These are phyloP conservation scores for Epizoanthus fatuus DNA, from an alignment of 92 coral and sea anemone species.

Conservation along the genomic window DNA sequence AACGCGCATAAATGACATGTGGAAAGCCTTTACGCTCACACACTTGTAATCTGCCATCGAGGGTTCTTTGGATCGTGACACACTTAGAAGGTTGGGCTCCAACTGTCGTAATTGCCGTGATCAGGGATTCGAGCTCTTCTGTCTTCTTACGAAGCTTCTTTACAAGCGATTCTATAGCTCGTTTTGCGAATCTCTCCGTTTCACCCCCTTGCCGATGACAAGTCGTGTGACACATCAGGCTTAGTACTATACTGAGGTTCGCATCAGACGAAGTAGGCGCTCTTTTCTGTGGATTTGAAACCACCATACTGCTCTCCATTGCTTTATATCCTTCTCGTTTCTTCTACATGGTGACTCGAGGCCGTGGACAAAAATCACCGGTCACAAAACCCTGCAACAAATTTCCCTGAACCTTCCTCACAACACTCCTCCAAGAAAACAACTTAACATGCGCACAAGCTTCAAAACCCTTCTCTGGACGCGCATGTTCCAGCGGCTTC, in stretches of 20 bases:
- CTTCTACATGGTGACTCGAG: slow-evolving; percentile 53
- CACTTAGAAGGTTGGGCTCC: slow-evolving; percentile 98
- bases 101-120: slow-evolving; percentile 91
- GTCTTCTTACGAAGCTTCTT: slow-evolving; percentile 98
- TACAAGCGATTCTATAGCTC: slow-evolving; percentile 98
- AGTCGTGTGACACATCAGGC: slow-evolving; percentile 98
- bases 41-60: slow-evolving; percentile 99
- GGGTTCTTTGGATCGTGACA: slow-evolving; percentile 97
- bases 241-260: slow-evolving; percentile 96
- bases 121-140: slow-evolving; percentile 96
- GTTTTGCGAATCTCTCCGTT: slow-evolving; percentile 99
- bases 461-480: slow-evolving; percentile 63
- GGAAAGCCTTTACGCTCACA: slow-evolving; percentile 99
- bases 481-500: slow-evolving; percentile 87
- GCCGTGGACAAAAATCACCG: slow-evolving; percentile 53
- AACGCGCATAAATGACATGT: slow-evolving; percentile 99
- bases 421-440: slow-evolving; percentile 75
- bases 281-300: slow-evolving; percentile 92
- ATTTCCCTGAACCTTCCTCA: slow-evolving; percentile 35
- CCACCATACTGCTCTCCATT: slow-evolving; percentile 93
- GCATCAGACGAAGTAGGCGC: slow-evolving; percentile 99
- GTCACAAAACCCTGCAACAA: slow-evolving; percentile 49
- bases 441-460: slow-evolving; percentile 94
- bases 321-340: slow-evolving; percentile 76
- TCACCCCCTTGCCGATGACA: slow-evolving; percentile 99